Percentiles rank a stretch among this genome's conserved stretches.
phyloP scores from a whole-genome alignment of 2,797 vertebrate genomes.

The Chromis chromis region DNA sequence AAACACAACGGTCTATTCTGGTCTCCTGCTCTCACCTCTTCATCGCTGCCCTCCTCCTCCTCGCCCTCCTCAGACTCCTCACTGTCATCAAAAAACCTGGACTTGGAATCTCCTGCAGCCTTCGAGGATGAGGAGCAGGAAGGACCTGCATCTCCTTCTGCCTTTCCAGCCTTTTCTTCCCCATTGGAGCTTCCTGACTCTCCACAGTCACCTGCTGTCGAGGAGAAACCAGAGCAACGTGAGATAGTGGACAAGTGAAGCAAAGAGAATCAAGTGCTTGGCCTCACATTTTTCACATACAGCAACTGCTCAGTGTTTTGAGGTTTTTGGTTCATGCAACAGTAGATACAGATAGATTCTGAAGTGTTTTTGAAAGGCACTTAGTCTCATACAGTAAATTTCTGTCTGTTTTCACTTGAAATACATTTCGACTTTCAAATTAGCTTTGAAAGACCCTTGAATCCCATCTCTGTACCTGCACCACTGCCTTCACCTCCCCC shows the following conservation, averaged over 20 bases:
- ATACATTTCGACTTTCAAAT: neutral
- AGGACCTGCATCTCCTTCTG: constrained; percentile 92
- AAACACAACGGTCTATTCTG: neutral
- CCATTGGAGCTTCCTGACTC: constrained; percentile 79
- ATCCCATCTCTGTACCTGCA: constrained; percentile 49
- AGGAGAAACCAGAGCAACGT: neutral
- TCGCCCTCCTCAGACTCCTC: constrained; percentile 96
- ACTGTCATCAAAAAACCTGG: constrained; percentile 98
- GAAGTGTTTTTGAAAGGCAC: neutral
- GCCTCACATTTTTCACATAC: neutral
- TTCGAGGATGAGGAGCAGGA: constrained; percentile 94
- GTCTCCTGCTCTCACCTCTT: constrained; percentile 78
- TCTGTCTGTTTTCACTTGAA: neutral
- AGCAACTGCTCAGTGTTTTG: neutral
- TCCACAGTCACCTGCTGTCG: constrained; percentile 46
- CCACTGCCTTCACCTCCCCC: constrained; percentile 54
- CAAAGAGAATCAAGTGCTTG: neutral
- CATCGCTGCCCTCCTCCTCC: constrained; percentile 88
- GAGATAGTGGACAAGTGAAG: neutral
- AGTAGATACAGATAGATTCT: neutral
- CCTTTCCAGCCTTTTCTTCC: constrained; percentile 84
- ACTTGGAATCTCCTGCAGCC: constrained; percentile 89
- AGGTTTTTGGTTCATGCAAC: neutral
- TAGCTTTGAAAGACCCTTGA: neutral
- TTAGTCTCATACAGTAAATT: neutral